Evolutionary conservation across 2,113 vertebrate species (phyloP), one percentile per base, ranked within the genome.

Genomic region (Atherinomorus stipes): DNA sequence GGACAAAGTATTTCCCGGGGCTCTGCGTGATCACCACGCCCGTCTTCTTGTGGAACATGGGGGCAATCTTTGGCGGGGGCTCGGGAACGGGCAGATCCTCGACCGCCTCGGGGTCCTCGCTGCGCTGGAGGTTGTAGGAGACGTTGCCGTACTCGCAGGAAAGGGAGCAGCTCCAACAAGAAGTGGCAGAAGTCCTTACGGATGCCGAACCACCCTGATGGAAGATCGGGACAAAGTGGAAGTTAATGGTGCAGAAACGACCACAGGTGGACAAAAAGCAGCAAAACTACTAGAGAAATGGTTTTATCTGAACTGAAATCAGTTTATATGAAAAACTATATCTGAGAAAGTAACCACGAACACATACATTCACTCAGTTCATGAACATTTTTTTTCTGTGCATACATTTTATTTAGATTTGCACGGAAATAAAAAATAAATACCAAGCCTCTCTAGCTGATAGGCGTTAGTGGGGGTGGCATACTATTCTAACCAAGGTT

Each of bases 181-280:
- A 99, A 99, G 90, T 99, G 98, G 87, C 98, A 99, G 88, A 99
- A 99, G 89, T 99, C 98, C 84, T 99, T 99, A 57, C 96, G 96
- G 88, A 99, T 99, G 61, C 98, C 98, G 64, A 99, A 99, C 98
- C 98, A 99, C 98, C 98, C 98, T 99, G 77, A 4, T 0, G 9
- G 0, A 57, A 68, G 18, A 75, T 23, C 15, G 13, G 4, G 19
- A 47, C 4, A 26, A 1, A 42, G 12, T 1, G 18, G 25, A 1
- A 2, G 8, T 42, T 34, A 65, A 37, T 5, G 15, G 5, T 44
- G 42, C 12, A 18, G 42, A 18, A 18, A 34, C 31, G 8, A 34
- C 31, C 4, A 34, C 4, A 7, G 31, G 31, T 34, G 1, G 31
- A 31, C 31, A 34, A 8, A 34, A 34, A 34, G 31, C 31, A 34